A percentile compares a stretch with the other conserved stretches of the same genome.
Conservation (phyloP, 2,888 invertebrate genomes). For the Pristionchus maxplancki region DNA sequence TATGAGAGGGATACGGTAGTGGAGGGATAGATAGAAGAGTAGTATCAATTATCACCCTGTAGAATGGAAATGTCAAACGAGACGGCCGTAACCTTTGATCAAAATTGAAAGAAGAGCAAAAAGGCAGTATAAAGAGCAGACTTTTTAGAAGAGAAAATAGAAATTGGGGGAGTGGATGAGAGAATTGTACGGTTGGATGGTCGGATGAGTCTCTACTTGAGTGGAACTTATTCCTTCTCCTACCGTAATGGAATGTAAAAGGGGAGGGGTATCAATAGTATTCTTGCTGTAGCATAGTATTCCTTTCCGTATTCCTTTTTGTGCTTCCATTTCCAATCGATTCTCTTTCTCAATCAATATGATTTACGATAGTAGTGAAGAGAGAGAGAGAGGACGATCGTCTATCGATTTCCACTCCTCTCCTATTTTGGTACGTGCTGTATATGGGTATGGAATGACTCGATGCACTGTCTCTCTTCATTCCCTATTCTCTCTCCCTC, state of each 20-base stretch:
- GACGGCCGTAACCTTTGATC: conserved; percentile 1
- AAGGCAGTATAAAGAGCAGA: not conserved
- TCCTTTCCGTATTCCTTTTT: too few species aligned
- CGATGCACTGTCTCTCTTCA: not conserved
- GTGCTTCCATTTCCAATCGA: not conserved
- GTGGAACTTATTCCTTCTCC: not conserved
- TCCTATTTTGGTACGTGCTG: not conserved
- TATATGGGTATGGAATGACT: not conserved
- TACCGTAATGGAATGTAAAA: not conserved
- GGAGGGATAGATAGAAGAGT: not conserved
- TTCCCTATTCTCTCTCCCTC: not conserved
- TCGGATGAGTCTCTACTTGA: not conserved
- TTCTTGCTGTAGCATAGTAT: not conserved
- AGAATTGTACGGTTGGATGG: not conserved
- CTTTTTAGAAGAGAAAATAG: not conserved
- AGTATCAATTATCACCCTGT: not conserved
- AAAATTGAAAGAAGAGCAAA: not conserved
- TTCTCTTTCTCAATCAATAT: not conserved
- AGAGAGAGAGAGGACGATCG: not conserved
- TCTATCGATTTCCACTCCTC: too few species aligned
- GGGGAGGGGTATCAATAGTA: not conserved
- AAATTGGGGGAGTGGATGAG: not conserved
- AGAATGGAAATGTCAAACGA: not conserved
- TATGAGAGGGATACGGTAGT: not conserved
- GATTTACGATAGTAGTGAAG: not conserved